Conservation (phyloP, 2,888 invertebrate genomes). For the Synanthedon tipuliformis region DNA sequence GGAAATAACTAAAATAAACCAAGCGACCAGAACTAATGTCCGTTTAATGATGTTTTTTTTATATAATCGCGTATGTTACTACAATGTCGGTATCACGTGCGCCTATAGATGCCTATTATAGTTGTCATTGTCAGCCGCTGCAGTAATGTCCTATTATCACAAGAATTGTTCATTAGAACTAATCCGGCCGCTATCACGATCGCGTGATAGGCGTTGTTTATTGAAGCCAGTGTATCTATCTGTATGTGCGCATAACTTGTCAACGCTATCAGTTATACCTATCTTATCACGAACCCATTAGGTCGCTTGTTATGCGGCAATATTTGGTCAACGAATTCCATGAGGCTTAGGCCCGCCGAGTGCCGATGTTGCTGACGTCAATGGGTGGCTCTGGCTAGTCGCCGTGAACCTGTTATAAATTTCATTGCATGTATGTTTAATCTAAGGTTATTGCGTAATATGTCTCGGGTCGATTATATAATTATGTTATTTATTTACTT, state of each 20-base stretch:
- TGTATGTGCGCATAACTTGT: slow-evolving; percentile 17
- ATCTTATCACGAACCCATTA: slow-evolving; percentile 15
- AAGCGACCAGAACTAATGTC: too few relatives aligned
- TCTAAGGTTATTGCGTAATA: too few relatives aligned
- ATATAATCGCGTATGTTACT: too few relatives aligned
- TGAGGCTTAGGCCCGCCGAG: slow-evolving; percentile 1
- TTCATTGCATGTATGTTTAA: too few relatives aligned
- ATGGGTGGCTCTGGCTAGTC: background rate
- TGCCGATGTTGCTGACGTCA: background rate
- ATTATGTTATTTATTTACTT: too few relatives aligned
- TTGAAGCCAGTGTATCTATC: slow-evolving; percentile 6
- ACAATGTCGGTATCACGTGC: too few relatives aligned
- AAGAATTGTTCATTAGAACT: background rate
- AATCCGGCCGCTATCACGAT: slow-evolving; percentile 10
- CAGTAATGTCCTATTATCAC: background rate
- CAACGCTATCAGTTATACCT: slow-evolving; percentile 13
- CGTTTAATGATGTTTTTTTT: too few relatives aligned
- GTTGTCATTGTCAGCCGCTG: too few relatives aligned
- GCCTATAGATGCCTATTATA: too few relatives aligned
- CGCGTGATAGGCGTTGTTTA: slow-evolving; percentile 24
- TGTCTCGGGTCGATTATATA: too few relatives aligned
- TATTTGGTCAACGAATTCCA: slow-evolving; percentile 42
- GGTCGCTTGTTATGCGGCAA: slow-evolving; percentile 25
- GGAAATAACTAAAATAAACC: too few relatives aligned
- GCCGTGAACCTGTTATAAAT: too few relatives aligned